Evolutionary conservation across 1,140 invertebrate species (phyloP).

Genomic region (Cecropterus lyciades): DNA sequence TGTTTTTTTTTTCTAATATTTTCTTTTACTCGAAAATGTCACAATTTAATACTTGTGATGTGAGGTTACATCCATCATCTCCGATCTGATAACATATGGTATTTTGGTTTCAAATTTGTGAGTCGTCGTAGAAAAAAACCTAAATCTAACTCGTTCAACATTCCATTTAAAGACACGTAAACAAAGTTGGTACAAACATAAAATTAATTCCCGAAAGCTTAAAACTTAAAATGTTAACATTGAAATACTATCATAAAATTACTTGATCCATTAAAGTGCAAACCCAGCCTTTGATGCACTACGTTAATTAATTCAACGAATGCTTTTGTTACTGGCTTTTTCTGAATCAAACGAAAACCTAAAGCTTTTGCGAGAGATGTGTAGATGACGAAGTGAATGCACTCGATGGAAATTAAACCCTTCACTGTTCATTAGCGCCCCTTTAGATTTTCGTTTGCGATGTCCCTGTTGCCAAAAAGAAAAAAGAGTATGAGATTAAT

Average conservation of each 20-base stretch:
- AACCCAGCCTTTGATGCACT: neutral
- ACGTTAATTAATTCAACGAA: neutral
- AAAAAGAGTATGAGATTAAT: neutral
- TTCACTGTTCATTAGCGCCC: conserved; percentile 8
- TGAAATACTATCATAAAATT: neutral
- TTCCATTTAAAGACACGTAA: too few relatives aligned
- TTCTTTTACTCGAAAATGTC: too few relatives aligned
- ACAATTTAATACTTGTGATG: too few relatives aligned
- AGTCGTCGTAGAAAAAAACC: too few relatives aligned
- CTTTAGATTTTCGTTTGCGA: conserved; percentile 1
- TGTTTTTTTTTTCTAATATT: too few relatives aligned
- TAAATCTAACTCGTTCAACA: too few relatives aligned
- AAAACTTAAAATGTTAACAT: too few relatives aligned
- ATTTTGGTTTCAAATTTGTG: too few relatives aligned
- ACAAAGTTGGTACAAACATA: too few relatives aligned
- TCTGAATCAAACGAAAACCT: neutral
- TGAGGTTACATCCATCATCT: too few relatives aligned
- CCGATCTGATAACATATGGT: too few relatives aligned
- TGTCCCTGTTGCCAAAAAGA: conserved; percentile 1
- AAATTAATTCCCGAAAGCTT: too few relatives aligned
- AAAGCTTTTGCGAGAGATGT: neutral
- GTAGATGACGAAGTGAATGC: neutral
- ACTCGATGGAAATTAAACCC: conserved; percentile 6
- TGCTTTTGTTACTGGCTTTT: conserved; percentile 2
- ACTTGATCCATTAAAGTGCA: neutral